phyloP scores from a whole-genome alignment of 2,113 vertebrate genomes.

The Neotoma lepida region DNA sequence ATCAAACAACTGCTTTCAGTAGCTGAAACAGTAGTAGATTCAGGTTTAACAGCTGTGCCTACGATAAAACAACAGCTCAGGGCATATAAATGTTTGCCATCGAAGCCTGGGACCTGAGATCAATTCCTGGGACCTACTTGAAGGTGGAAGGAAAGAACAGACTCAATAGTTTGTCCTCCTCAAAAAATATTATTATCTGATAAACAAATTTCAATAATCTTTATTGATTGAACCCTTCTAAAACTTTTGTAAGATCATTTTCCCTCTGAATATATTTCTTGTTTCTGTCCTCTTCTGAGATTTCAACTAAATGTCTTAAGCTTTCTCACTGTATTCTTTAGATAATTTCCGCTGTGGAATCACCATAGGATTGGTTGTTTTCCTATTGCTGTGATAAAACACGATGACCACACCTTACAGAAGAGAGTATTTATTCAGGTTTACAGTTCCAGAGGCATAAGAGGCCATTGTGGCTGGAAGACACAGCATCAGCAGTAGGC shows the following conservation, averaged over 20 bases:
- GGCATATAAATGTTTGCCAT: background rate
- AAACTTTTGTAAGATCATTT: background rate
- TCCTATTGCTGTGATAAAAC: background rate
- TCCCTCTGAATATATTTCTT: background rate
- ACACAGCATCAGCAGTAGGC: background rate
- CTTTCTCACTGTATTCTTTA: background rate
- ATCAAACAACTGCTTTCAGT: background rate
- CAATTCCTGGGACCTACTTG: no score
- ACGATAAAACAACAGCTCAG: background rate
- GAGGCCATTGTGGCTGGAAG: background rate
- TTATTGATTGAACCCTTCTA: background rate
- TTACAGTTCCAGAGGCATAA: background rate
- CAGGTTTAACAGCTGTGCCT: background rate
- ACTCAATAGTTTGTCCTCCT: background rate
- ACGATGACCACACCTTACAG: background rate
- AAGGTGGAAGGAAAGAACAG: background rate
- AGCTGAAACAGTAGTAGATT: background rate
- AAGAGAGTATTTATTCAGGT: background rate
- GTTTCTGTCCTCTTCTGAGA: background rate
- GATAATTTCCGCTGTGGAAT: background rate
- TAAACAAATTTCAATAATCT: background rate
- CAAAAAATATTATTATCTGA: background rate
- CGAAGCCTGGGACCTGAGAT: background rate
- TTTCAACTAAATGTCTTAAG: background rate
- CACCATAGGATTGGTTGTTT: background rate